phyloP scores from a whole-genome alignment of 2,888 invertebrate species.

The Lasioglossum lativentre region DNA sequence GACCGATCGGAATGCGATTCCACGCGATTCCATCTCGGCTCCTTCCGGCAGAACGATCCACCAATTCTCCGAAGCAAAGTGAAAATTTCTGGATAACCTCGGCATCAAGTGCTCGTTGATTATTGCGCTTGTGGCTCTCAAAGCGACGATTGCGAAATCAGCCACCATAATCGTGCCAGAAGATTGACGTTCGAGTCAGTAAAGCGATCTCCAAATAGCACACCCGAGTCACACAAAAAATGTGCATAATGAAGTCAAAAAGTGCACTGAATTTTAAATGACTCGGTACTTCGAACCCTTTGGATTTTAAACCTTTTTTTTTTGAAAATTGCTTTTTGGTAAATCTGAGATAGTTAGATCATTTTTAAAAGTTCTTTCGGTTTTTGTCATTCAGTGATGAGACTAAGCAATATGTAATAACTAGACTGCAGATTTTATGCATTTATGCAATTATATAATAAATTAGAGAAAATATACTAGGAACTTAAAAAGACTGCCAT shows the following conservation, averaged over 20 bases:
- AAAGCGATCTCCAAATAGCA: background rate
- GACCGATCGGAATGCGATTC: constrained; percentile 25
- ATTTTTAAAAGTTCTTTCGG: too few species aligned
- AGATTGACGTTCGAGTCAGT: background rate
- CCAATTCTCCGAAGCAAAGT: constrained; percentile 17
- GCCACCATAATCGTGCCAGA: background rate
- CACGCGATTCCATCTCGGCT: constrained; percentile 40
- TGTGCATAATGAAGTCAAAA: background rate
- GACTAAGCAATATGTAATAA: too few species aligned
- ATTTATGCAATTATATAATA: too few species aligned
- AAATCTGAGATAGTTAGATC: too few species aligned
- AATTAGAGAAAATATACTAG: too few species aligned
- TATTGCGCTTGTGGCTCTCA: background rate
- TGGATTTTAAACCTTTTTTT: too few species aligned
- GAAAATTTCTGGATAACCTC: constrained; percentile 19
- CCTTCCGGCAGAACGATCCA: constrained; percentile 37
- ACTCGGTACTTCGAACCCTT: background rate
- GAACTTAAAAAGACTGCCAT: too few species aligned
- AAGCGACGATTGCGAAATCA: background rate
- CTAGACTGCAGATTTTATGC: too few species aligned
- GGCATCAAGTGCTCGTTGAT: background rate
- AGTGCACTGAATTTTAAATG: background rate
- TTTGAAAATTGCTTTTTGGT: too few species aligned
- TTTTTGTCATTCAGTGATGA: too few species aligned
- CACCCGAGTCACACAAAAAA: background rate